These are phyloP conservation scores for Noctua fimbriata DNA, from an alignment of 2,888 invertebrate genomes.

Conservation along the genomic window DNA sequence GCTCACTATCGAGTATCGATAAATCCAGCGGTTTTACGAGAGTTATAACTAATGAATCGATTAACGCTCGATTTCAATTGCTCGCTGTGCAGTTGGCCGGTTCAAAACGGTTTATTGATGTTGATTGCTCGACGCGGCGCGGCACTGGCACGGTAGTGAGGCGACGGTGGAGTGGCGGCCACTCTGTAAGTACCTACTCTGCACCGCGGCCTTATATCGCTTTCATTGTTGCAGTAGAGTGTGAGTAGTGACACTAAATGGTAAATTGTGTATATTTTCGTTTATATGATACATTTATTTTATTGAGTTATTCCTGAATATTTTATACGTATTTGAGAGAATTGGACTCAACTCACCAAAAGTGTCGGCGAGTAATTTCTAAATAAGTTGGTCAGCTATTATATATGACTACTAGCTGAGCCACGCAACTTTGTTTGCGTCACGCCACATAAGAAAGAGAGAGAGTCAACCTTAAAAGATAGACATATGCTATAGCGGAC, in stretches of 20 bases:
- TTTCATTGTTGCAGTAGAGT: conserved; percentile 4
- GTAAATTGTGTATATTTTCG: not conserved
- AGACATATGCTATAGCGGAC: too few species aligned
- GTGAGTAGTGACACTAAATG: not conserved
- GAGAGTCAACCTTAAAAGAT: too few species aligned
- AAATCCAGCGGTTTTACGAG: conserved; percentile 12
- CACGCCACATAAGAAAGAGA: too few species aligned
- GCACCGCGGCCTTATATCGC: not conserved
- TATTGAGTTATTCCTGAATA: not conserved
- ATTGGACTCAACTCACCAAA: not conserved
- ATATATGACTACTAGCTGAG: too few species aligned
- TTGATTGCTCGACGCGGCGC: conserved; percentile 7
- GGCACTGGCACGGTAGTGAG: not conserved
- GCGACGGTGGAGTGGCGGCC: not conserved
- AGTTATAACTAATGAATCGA: conserved; percentile 46
- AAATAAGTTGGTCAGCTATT: not conserved
- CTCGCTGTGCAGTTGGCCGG: conserved; percentile 12
- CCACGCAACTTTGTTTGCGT: too few species aligned
- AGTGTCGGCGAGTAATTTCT: not conserved
- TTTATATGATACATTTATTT: conserved; percentile 1
- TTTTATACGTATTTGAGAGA: not conserved
- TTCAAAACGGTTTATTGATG: conserved; percentile 33
- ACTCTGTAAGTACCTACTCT: not conserved
- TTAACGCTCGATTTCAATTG: conserved; percentile 47
- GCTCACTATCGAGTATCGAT: conserved; percentile 16